These are phyloP conservation scores for Gallinago solitaria DNA, from an alignment of 2,797 vertebrate species.

Conservation along the genomic window DNA sequence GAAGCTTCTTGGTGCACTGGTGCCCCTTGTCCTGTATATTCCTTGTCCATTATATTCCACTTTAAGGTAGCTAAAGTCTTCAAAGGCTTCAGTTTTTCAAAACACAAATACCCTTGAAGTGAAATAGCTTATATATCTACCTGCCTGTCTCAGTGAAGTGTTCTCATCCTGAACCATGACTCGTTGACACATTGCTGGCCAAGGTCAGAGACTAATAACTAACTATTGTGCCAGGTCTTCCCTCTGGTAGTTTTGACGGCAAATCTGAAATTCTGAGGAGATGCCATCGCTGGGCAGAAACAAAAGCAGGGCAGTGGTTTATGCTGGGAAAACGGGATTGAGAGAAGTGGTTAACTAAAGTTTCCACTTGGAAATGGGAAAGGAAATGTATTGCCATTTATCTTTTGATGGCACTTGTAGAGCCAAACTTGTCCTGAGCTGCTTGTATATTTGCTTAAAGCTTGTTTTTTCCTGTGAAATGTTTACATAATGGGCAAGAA, in stretches of 20 bases:
- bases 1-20: background rate
- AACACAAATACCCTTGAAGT: background rate
- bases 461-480: background rate
- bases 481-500: background rate
- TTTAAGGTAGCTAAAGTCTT: background rate
- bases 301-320: background rate
- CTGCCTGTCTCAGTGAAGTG: background rate
- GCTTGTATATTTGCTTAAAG: background rate
- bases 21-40: background rate
- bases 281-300: background rate
- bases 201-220: background rate
- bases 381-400: background rate
- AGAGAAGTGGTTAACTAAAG: background rate
- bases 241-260: background rate
- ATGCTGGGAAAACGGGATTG: background rate
- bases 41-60: background rate
- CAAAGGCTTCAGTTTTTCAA: background rate
- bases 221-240: background rate
- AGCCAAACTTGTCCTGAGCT: background rate
- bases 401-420: background rate
- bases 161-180: background rate
- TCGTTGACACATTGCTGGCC: background rate
- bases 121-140: background rate
- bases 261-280: background rate
- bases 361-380: background rate